Conservation (phyloP, 2,113 vertebrate genomes). For the Myiagra hebetior region DNA sequence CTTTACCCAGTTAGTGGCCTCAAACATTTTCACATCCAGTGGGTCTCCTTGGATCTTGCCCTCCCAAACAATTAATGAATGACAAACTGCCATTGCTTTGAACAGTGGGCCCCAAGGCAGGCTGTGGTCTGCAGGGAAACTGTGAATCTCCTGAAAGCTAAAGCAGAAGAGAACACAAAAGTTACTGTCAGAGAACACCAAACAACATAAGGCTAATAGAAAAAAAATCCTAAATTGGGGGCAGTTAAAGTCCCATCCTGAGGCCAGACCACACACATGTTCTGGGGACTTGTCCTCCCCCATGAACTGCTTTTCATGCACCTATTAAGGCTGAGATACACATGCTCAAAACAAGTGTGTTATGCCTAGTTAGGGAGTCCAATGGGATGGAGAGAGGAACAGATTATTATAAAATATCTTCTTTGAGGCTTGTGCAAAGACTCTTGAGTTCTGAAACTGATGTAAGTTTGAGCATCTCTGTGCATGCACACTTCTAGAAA, state of each 20-base stretch:
- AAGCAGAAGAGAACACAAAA: not conserved
- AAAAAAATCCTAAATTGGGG: not conserved
- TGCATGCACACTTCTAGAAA: not conserved
- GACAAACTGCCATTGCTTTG: constrained; percentile 61
- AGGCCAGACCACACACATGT: not conserved
- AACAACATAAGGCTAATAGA: not conserved
- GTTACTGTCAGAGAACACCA: not conserved
- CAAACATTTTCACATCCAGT: constrained; percentile 72
- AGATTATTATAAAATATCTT: not conserved
- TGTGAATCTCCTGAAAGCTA: constrained; percentile 63
- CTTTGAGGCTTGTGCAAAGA: not conserved
- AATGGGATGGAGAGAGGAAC: not conserved
- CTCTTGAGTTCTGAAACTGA: not conserved
- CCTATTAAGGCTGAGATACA: not conserved
- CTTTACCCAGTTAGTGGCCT: constrained; percentile 70
- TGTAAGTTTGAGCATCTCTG: not conserved
- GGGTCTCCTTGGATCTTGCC: constrained; percentile 70
- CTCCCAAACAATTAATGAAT: constrained; percentile 63
- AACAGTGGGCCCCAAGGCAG: constrained; percentile 57
- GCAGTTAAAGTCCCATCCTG: not conserved
- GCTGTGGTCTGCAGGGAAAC: not conserved
- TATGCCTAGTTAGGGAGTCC: not conserved
- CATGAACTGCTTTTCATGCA: not conserved
- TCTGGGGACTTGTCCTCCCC: not conserved
- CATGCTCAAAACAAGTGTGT: not conserved